Evolutionary conservation across 1,140 invertebrate genomes (phyloP).

Genomic region (Drosophila novamexicana): DNA sequence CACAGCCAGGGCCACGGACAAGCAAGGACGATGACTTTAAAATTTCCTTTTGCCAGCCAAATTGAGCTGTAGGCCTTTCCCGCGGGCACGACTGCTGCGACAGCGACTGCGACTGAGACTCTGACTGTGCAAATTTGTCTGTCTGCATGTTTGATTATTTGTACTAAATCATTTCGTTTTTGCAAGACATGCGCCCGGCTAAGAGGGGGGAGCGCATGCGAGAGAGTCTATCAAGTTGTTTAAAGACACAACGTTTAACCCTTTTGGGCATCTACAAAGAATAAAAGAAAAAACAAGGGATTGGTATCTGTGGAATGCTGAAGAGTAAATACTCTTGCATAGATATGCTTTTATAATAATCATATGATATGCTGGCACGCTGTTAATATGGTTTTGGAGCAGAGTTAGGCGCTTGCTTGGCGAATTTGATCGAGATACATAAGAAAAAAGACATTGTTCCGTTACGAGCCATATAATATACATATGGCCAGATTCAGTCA

Average conservation of each 20-base stretch:
- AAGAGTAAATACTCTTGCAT: no score
- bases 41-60: conserved; percentile 68
- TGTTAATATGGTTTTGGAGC: no score
- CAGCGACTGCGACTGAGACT: conserved; percentile 10
- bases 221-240: conserved; percentile 75
- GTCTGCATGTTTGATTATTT: conserved; percentile 78
- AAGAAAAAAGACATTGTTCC: no score
- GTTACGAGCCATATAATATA: no score
- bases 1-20: conserved; percentile 37
- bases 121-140: conserved; percentile 79
- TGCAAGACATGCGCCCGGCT: conserved; percentile 15
- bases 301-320: no score
- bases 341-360: no score
- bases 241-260: conserved; percentile 65
- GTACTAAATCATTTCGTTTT: conserved; percentile 76
- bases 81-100: background rate
- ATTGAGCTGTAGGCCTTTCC: conserved; percentile 70
- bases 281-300: conserved; percentile 17
- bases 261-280: conserved; percentile 35
- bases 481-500: no score
- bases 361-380: no score
- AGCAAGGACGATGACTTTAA: conserved; percentile 74
- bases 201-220: background rate
- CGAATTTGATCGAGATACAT: no score
- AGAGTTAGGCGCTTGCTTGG: no score